Conservation (phyloP, 2,797 vertebrate genomes). For the Hydrolagus colliei region DNA sequence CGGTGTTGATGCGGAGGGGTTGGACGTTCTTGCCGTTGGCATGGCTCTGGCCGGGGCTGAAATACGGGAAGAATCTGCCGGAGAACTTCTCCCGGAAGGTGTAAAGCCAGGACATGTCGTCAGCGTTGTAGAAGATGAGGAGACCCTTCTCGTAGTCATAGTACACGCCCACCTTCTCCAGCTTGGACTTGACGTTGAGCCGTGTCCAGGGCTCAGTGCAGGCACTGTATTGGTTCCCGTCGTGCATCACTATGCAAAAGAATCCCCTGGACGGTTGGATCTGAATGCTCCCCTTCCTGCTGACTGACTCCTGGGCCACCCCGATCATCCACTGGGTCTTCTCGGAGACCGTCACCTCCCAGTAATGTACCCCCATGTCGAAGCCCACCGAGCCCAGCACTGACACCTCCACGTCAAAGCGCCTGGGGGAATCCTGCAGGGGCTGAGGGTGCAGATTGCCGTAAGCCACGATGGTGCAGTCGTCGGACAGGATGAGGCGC, state of each 20-base stretch:
- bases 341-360: slow-evolving; percentile 96
- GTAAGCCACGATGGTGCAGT: slow-evolving; percentile 94
- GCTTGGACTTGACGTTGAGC: slow-evolving; percentile 88
- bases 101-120: slow-evolving; percentile 98
- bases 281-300: slow-evolving; percentile 91
- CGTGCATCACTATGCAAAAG: slow-evolving; percentile 97
- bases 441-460: slow-evolving; percentile 93
- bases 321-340: slow-evolving; percentile 99
- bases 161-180: slow-evolving; percentile 95
- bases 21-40: slow-evolving; percentile 97
- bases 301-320: slow-evolving; percentile 82
- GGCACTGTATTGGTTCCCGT: slow-evolving; percentile 95
- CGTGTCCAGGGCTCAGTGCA: slow-evolving; percentile 97
- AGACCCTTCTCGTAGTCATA: slow-evolving; percentile 89
- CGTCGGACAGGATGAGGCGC: slow-evolving; percentile 89
- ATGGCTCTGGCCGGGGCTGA: slow-evolving; percentile 93
- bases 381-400: slow-evolving; percentile 86
- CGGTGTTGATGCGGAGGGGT: slow-evolving; percentile 86
- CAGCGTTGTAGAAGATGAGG: slow-evolving; percentile 94
- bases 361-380: slow-evolving; percentile 79
- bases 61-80: slow-evolving; percentile 84
- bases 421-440: slow-evolving; percentile 87
- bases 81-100: slow-evolving; percentile 89
- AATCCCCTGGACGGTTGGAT: slow-evolving; percentile 91
- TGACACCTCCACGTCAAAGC: slow-evolving; percentile 91